Evolutionary conservation across 2,113 vertebrate genomes (phyloP), one percentile per base, ranked within the genome.

Genomic region (Mystacornis crossleyi): DNA sequence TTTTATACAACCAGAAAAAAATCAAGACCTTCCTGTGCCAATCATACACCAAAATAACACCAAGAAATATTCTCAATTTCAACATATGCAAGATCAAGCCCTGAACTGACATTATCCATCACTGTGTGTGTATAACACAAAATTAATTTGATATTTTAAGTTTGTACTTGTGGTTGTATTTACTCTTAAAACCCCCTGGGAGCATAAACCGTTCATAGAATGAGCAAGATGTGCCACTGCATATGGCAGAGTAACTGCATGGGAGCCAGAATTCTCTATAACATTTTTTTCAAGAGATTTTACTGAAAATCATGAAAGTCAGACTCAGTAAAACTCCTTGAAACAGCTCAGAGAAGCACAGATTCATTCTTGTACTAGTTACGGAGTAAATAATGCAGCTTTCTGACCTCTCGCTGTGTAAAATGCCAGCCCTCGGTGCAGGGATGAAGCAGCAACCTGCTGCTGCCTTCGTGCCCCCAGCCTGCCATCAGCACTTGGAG

Each of bases 81-180:
- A 92, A 48, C 57, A 78, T 51, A 71, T 53, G 43, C 57, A 91
- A 62, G 51, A 88, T 82, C 82, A 81, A 95, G 53, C 15, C 55
- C 55, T 72, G 64, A 83, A 90, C 1, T 85, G 69, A 88, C 51
- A 81, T 50, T 77, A 61, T 69, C 43, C 43, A 51, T 88, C 75
- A 60, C 14, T 60, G 7, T 50, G 14, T 74, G 13, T 66, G 14
- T 43, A 70, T 21, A 94, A 84, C 47, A 81, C 51, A 92, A 92
- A 71, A 90, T 78, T 86, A 90, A 94, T 90, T 61, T 86, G 71
- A 51, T 91, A 54, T 55, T 81, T 89, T 77, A 93, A 90, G 86
- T 93, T 88, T 92, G 19, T 47, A 47, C 43, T 89, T 70, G 18
- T 34, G 24, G 50, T 73, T n/a, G 45, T 66, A 87, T 86, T 96